phyloP scores from a whole-genome alignment of 2,888 invertebrate species.

The Lapara coniferarum region DNA sequence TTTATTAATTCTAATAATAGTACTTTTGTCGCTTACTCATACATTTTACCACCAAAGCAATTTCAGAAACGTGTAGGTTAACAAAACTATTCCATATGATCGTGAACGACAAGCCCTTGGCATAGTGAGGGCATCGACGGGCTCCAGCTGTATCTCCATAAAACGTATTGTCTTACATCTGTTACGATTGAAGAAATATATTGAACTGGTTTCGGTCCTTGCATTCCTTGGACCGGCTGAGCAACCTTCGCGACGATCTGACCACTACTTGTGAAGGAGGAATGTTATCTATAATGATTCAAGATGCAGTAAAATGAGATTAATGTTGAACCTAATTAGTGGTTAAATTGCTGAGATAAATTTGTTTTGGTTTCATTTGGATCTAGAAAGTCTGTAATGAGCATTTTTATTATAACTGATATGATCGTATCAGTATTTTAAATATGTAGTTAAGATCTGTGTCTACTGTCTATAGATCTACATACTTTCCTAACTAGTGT shows the following conservation, averaged over 20 bases:
- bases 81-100: not conserved
- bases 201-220: constrained; percentile 24
- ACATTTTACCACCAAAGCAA: no score
- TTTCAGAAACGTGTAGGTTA: not conserved
- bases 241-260: constrained; percentile 14
- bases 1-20: no score
- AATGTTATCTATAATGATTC: not conserved
- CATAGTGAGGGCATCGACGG: constrained; percentile 1
- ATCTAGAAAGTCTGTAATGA: not conserved
- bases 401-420: not conserved
- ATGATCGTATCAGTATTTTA: no score
- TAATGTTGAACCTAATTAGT: not conserved
- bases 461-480: not conserved
- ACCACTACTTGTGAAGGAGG: constrained; percentile 9
- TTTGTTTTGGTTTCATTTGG: not conserved
- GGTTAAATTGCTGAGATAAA: not conserved
- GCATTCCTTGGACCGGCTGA: constrained; percentile 9
- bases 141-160: not conserved
- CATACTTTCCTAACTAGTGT: not conserved
- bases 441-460: no score
- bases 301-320: not conserved
- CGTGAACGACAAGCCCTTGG: not conserved
- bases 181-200: constrained; percentile 33
- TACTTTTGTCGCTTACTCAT: no score
- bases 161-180: constrained; percentile 28